These are phyloP conservation scores for Chaunax sp. DNA, from an alignment of 2,797 vertebrate genomes.

Conservation along the genomic window DNA sequence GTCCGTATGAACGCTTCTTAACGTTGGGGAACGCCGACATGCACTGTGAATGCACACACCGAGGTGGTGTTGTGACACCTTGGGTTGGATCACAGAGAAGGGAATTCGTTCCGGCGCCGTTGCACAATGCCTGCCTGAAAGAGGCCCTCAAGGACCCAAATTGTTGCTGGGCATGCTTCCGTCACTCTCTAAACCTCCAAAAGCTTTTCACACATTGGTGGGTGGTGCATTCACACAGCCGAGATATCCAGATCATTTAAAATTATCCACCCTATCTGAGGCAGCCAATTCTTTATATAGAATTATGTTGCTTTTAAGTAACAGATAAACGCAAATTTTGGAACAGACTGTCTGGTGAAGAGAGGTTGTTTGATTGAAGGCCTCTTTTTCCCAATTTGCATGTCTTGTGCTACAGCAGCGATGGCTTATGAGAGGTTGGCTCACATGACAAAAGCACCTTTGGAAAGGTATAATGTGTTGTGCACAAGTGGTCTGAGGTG, in stretches of 20 bases:
- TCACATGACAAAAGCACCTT: slow-evolving; percentile 32
- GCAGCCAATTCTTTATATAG: slow-evolving; percentile 24
- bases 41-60: no score
- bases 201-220: slow-evolving; percentile 49
- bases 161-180: slow-evolving; percentile 29
- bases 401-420: slow-evolving; percentile 40
- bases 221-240: slow-evolving; percentile 35
- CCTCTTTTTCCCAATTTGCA: slow-evolving; percentile 16
- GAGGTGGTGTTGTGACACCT: no score
- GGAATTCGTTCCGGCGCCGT: no score
- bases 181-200: slow-evolving; percentile 24
- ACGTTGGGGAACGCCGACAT: no score
- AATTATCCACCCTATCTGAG: slow-evolving; percentile 34
- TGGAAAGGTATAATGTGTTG: slow-evolving; percentile 32
- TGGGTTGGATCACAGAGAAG: no score
- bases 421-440: slow-evolving; percentile 46
- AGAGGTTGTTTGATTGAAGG: no score
- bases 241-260: slow-evolving; percentile 35
- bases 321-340: no score
- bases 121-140: no score
- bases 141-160: slow-evolving; percentile 24
- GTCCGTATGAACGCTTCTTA: no score
- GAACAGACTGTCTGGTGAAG: no score
- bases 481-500: slow-evolving; percentile 30
- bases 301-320: neutral